phyloP scores from a whole-genome alignment of 2,888 invertebrate species.

The Podotricha telesiphe region DNA sequence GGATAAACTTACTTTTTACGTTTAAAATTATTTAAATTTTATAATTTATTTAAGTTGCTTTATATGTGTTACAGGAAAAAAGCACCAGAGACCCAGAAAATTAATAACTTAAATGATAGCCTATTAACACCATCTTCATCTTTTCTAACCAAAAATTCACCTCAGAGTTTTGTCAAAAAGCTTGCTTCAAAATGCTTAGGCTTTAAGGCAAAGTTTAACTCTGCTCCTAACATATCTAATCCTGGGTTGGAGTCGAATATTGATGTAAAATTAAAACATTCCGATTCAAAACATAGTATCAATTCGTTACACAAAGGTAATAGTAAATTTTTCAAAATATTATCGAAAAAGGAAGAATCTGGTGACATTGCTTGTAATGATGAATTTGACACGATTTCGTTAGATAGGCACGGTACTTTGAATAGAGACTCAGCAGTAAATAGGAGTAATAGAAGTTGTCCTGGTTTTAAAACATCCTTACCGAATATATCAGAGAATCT shows the following conservation, averaged over 20 bases:
- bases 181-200: constrained; percentile 82
- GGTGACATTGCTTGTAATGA: constrained; percentile 76
- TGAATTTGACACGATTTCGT: constrained; percentile 78
- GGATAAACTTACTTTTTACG: constrained; percentile 46
- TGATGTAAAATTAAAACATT: constrained; percentile 64
- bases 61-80: constrained; percentile 78
- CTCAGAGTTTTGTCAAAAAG: constrained; percentile 80
- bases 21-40: constrained; percentile 50
- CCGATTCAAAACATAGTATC: constrained; percentile 61
- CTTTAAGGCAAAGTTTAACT: constrained; percentile 77
- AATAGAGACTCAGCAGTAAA: constrained; percentile 75
- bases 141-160: constrained; percentile 72
- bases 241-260: constrained; percentile 63
- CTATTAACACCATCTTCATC: constrained; percentile 74
- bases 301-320: constrained; percentile 75
- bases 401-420: constrained; percentile 72
- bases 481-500: constrained; percentile 79
- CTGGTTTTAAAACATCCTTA: constrained; percentile 76
- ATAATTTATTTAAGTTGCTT: constrained; percentile 54
- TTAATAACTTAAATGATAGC: constrained; percentile 74
- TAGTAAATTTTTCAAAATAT: constrained; percentile 77
- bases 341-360: constrained; percentile 76
- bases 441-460: constrained; percentile 78
- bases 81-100: constrained; percentile 79
- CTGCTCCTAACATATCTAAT: constrained; percentile 80